Conservation (phyloP, 2,888 invertebrate genomes). For the Altica lythri region DNA sequence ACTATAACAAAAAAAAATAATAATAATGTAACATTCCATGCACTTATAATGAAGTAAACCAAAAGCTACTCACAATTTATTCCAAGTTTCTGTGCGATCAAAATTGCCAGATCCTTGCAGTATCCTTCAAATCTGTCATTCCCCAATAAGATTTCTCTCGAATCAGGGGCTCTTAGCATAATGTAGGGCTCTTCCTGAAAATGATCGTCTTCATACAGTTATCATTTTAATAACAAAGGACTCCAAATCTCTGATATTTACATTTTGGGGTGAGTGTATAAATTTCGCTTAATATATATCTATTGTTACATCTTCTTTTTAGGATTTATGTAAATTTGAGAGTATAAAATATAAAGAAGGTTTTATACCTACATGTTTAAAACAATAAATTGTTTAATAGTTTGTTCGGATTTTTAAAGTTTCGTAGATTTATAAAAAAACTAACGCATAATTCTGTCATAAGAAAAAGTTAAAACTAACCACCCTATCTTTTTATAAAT, state of each 20-base stretch:
- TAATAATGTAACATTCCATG: no score
- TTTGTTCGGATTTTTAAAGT: no score
- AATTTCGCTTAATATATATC: neutral
- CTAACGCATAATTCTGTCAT: no score
- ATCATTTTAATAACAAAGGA: neutral
- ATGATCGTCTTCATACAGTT: slow-evolving; percentile 8
- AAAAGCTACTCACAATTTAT: slow-evolving; percentile 79
- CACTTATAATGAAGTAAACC: no score
- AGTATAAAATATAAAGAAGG: no score
- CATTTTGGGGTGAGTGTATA: neutral
- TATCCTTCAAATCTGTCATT: slow-evolving; percentile 88
- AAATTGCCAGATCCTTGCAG: slow-evolving; percentile 87
- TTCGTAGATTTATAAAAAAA: no score
- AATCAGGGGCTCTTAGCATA: slow-evolving; percentile 72
- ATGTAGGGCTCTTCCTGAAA: slow-evolving; percentile 84
- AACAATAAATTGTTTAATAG: no score
- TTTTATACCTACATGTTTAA: no score
- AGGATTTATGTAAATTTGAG: no score
- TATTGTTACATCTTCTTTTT: neutral
- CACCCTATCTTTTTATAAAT: no score
- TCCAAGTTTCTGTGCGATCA: slow-evolving; percentile 77
- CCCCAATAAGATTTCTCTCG: slow-evolving; percentile 67
- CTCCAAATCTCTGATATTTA: neutral
- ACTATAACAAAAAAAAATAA: slow-evolving; percentile 65
- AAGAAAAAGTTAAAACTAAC: no score